These are phyloP conservation scores for Syrista parreyssii DNA, from an alignment of 2,888 invertebrate genomes.

Conservation along the genomic window DNA sequence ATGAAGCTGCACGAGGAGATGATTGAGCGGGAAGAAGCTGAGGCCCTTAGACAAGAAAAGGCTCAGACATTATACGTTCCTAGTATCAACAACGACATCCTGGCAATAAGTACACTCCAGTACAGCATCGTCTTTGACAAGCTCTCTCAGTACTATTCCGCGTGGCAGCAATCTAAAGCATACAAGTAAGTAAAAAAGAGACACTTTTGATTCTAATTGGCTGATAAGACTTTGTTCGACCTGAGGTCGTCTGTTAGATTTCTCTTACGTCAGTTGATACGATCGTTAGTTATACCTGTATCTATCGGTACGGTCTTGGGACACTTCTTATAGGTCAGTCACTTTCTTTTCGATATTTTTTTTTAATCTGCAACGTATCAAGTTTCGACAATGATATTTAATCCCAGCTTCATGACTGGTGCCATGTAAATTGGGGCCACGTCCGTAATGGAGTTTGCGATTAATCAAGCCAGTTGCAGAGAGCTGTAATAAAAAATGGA, in stretches of 20 bases:
- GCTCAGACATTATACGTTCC: not conserved
- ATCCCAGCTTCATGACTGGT: not conserved
- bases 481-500: not conserved
- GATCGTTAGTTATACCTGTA: not conserved
- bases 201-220: not conserved
- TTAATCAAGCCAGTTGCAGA: not conserved
- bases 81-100: conserved; percentile 55
- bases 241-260: not conserved
- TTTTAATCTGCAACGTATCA: not conserved
- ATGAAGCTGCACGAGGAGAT: conserved; percentile 52
- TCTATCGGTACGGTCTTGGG: not conserved
- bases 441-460: not conserved
- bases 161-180: conserved; percentile 66
- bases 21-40: conserved; percentile 35
- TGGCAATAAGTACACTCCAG: conserved; percentile 68
- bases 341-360: not conserved
- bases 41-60: conserved; percentile 10
- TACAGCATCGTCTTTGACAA: conserved; percentile 66
- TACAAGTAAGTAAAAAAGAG: conserved; percentile 67
- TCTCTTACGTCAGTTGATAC: not conserved
- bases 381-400: not conserved
- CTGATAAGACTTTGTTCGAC: not conserved
- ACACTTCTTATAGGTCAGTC: not conserved
- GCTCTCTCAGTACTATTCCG: conserved; percentile 60
- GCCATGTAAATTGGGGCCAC: not conserved